phyloP scores from a whole-genome alignment of 1,140 invertebrate genomes.

The Hylyphantes graminicola region DNA sequence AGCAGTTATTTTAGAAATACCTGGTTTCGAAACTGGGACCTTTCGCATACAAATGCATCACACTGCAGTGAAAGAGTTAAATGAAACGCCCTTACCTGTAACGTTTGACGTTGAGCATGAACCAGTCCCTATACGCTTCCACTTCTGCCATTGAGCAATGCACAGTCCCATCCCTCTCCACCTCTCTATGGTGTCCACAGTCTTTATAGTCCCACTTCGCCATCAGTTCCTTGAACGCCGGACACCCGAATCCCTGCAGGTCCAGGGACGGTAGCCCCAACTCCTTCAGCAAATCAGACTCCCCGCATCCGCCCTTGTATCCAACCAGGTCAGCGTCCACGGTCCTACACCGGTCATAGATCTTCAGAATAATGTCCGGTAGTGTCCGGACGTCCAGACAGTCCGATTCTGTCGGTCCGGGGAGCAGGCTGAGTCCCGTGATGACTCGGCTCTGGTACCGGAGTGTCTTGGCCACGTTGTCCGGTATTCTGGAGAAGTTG shows the following conservation, averaged over 20 bases:
- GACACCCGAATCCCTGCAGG: conserved; percentile 16
- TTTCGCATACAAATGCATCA: too few species aligned
- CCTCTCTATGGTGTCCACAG: conserved; percentile 1
- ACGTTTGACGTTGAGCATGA: background rate
- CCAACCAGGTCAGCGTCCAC: background rate
- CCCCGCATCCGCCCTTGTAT: conserved; percentile 2
- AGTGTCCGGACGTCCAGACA: background rate
- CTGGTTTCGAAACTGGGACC: too few species aligned
- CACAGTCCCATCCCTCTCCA: background rate
- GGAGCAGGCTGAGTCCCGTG: background rate
- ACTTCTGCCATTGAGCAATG: conserved; percentile 20
- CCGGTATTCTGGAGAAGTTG: too few species aligned
- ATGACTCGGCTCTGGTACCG: background rate
- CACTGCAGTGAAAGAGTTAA: too few species aligned
- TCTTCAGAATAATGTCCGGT: background rate
- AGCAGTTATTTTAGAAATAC: too few species aligned
- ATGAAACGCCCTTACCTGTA: background rate
- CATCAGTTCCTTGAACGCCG: background rate
- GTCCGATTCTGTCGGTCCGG: background rate
- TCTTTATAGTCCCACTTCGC: background rate
- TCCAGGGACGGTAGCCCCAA: conserved; percentile 2
- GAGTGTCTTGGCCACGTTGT: background rate
- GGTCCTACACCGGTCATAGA: background rate
- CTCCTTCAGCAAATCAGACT: background rate
- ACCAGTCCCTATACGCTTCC: conserved; percentile 17